phyloP scores from a whole-genome alignment of 1,140 invertebrate species.

The Steinernema feltiae region DNA sequence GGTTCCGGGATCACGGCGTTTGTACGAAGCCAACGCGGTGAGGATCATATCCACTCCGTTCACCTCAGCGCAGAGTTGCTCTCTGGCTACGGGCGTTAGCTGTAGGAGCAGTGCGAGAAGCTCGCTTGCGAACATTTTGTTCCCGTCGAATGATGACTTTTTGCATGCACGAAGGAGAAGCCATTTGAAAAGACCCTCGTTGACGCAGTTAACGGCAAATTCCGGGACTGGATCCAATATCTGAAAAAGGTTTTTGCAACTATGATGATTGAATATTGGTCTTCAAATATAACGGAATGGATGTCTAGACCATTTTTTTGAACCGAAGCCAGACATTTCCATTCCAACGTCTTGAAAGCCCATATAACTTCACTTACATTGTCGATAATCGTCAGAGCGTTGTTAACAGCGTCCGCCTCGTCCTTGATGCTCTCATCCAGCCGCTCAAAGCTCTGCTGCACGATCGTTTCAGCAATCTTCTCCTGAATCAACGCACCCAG shows the following conservation, averaged over 20 bases:
- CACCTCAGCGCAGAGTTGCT: conserved; percentile 75
- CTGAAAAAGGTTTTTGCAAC: too few species aligned
- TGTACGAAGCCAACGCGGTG: conserved; percentile 73
- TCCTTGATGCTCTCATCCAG: conserved; percentile 88
- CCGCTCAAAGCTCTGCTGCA: conserved; percentile 86
- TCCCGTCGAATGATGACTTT: conserved; percentile 82
- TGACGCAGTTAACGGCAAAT: conserved; percentile 68
- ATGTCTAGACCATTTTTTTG: too few species aligned
- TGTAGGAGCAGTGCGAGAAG: conserved; percentile 90
- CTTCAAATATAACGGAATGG: too few species aligned
- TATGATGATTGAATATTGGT: too few species aligned
- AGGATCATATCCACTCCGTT: conserved; percentile 93
- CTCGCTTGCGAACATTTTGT: conserved; percentile 92
- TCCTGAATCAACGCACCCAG: conserved; percentile 69
- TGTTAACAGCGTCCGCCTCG: conserved; percentile 91
- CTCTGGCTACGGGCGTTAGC: conserved; percentile 70
- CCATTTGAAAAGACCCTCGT: conserved; percentile 84
- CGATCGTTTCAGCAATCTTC: conserved; percentile 75
- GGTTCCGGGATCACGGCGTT: conserved; percentile 80
- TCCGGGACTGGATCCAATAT: conserved; percentile 75
- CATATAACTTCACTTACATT: conserved; percentile 37
- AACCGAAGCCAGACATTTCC: too few species aligned
- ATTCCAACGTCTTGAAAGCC: background rate
- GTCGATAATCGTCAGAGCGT: conserved; percentile 68
- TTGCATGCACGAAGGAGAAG: conserved; percentile 72